Percentiles rank a stretch among this genome's conserved stretches.
phyloP scores from a whole-genome alignment of 2,113 vertebrate genomes.

The Lanius collurio region DNA sequence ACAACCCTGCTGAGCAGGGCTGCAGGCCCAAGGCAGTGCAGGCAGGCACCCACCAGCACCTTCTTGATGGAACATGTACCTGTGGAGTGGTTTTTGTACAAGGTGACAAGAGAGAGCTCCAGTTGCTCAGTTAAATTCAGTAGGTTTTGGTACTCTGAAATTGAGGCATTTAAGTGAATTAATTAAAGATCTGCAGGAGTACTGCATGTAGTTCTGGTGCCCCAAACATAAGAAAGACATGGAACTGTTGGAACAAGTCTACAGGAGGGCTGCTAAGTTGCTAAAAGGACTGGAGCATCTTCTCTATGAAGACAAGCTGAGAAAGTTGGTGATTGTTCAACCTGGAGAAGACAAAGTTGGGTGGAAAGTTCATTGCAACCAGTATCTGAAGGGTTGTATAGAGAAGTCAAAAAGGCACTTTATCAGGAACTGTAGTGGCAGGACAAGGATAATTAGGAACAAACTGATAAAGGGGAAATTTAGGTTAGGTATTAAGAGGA shows the following conservation, averaged over 20 bases:
- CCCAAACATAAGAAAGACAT: not conserved
- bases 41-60: not conserved
- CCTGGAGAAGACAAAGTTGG: not conserved
- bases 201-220: not conserved
- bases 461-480: not conserved
- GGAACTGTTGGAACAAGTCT: not conserved
- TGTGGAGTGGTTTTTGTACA: not conserved
- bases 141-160: not conserved
- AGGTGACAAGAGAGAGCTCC: not conserved
- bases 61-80: accelerated
- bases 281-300: not conserved
- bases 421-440: not conserved
- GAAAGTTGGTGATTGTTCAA: not conserved
- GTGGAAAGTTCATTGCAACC: too few species aligned
- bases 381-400: too few species aligned
- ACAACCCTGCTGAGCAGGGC: not conserved
- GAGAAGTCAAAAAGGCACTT: not conserved
- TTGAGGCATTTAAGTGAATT: not conserved
- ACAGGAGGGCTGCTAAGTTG: not conserved
- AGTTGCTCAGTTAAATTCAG: not conserved
- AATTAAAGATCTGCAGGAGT: not conserved
- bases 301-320: not conserved
- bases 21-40: accelerated
- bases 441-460: not conserved
- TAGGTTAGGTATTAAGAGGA: too few species aligned